phyloP scores from a whole-genome alignment of 2,113 vertebrate species.

The Orientallactaga bullata region DNA sequence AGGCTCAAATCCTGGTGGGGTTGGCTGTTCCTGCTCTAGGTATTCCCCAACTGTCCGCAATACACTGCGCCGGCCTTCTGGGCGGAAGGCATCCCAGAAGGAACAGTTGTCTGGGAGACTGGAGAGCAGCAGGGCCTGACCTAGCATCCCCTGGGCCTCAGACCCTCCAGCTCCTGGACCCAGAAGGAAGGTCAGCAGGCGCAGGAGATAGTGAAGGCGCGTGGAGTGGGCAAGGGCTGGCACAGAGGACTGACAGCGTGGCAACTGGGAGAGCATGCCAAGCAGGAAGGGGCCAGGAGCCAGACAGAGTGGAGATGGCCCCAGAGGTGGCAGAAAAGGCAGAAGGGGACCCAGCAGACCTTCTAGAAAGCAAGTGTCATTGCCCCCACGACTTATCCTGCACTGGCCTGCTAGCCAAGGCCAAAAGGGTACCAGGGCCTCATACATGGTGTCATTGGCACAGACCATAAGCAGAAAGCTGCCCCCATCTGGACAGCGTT shows the following conservation, averaged over 20 bases:
- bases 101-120: conserved; percentile 93
- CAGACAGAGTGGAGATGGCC: conserved; percentile 90
- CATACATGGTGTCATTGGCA: conserved; percentile 87
- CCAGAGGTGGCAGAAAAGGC: conserved; percentile 86
- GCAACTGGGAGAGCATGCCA: conserved; percentile 88
- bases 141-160: conserved; percentile 89
- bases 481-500: conserved; percentile 84
- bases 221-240: conserved; percentile 77
- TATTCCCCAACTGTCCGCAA: conserved; percentile 91
- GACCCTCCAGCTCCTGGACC: conserved; percentile 88
- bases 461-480: conserved; percentile 90
- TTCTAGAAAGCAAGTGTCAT: conserved; percentile 90
- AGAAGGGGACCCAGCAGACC: conserved; percentile 90
- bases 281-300: conserved; percentile 88
- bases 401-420: conserved; percentile 87
- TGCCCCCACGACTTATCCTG: conserved; percentile 78
- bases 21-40: conserved; percentile 81
- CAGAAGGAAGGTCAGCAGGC: conserved; percentile 90
- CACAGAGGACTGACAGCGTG: conserved; percentile 87
- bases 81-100: conserved; percentile 89
- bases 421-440: conserved; percentile 79
- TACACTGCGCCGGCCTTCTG: conserved; percentile 89
- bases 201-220: conserved; percentile 90
- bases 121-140: conserved; percentile 94
- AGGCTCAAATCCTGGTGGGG: conserved; percentile 65